Conservation (phyloP, 2,888 invertebrate species). For the Galeruca laticollis region DNA sequence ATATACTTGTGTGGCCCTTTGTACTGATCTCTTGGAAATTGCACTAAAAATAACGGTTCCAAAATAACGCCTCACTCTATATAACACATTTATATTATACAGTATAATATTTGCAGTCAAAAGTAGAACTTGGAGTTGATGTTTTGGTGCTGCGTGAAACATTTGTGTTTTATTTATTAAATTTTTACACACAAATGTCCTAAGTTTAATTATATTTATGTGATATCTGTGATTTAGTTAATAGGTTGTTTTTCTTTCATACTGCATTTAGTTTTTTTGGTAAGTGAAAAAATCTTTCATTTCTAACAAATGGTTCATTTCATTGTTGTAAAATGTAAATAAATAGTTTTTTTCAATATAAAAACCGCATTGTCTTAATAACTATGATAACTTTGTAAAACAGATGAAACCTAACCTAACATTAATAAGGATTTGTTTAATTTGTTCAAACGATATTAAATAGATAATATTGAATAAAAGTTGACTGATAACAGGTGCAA, state of each 20-base stretch:
- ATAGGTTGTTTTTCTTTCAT: conserved; percentile 16
- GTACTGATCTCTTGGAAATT: neutral
- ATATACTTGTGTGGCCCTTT: neutral
- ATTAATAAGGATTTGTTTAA: neutral
- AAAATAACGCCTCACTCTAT: conserved; percentile 29
- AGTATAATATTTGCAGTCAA: conserved; percentile 33
- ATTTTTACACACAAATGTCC: conserved; percentile 35
- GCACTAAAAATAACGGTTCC: conserved; percentile 15
- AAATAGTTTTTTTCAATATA: neutral
- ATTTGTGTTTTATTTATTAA: conserved; percentile 41
- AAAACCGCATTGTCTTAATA: neutral
- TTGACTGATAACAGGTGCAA: neutral
- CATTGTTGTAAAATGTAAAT: conserved; percentile 22
- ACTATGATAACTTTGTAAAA: neutral
- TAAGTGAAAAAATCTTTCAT: conserved; percentile 23
- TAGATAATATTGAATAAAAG: neutral
- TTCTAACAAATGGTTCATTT: neutral
- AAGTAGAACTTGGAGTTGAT: conserved; percentile 35
- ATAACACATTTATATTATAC: conserved; percentile 33
- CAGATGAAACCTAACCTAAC: conserved; percentile 1
- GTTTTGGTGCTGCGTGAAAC: conserved; percentile 40
- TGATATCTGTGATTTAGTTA: conserved; percentile 46
- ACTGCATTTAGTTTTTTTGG: conserved; percentile 18
- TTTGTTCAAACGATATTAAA: neutral
- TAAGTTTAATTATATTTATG: conserved; percentile 39